phyloP scores from a whole-genome alignment of 2,797 vertebrate species.

The Sebastolobus altivelis region DNA sequence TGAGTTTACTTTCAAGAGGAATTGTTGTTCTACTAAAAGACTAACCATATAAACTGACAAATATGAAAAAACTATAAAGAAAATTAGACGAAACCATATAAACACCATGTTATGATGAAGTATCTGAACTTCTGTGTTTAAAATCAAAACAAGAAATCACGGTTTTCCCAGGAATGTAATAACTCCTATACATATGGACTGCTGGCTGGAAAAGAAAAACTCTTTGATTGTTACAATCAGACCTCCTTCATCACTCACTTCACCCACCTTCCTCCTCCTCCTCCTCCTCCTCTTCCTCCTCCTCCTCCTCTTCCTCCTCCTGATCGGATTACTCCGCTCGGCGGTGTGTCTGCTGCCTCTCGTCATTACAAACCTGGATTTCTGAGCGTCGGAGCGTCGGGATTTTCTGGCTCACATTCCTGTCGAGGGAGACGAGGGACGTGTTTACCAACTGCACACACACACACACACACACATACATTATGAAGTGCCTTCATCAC shows the following conservation, averaged over 20 bases:
- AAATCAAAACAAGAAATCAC: too few species aligned
- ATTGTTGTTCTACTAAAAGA: not conserved
- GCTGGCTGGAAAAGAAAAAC: not conserved
- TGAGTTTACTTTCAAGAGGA: not conserved
- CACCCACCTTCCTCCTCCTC: not conserved
- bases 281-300: slow-evolving; percentile 2
- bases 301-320: slow-evolving; percentile 34
- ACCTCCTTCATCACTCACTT: not conserved
- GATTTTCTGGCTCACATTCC: slow-evolving; percentile 67
- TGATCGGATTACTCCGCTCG: slow-evolving; percentile 70
- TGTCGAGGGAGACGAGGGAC: slow-evolving; percentile 33
- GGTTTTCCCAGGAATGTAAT: too few species aligned
- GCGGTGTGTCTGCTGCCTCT: slow-evolving; percentile 49
- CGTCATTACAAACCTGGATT: slow-evolving; percentile 67
- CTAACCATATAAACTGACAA: not conserved
- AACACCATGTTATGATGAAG: too few species aligned
- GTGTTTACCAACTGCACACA: slow-evolving; percentile 48
- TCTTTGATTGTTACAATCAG: not conserved
- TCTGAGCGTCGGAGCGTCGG: slow-evolving; percentile 39
- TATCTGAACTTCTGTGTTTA: not conserved
- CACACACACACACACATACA: slow-evolving; percentile 21
- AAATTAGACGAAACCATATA: not conserved
- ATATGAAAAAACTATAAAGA: not conserved
- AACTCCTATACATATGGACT: not conserved
- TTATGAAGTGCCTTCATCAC: not conserved